phyloP scores from a whole-genome alignment of 2,113 vertebrate species.

The Pandion haliaetus region DNA sequence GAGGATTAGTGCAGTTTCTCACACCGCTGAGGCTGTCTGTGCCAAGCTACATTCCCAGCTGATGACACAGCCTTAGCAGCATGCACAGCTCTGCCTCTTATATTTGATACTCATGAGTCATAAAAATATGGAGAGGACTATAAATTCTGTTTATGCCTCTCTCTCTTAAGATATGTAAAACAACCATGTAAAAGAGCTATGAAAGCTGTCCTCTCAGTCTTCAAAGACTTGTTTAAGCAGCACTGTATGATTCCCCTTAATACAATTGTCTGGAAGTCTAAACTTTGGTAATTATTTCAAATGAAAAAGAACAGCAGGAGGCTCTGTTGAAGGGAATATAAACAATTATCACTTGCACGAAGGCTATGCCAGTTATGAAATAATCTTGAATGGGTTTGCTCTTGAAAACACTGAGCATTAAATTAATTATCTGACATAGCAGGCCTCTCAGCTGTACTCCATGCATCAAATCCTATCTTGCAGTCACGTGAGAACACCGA shows the following conservation, averaged over 20 bases:
- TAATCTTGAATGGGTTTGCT: constrained; percentile 16
- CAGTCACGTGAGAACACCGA: background rate
- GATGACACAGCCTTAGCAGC: constrained; percentile 35
- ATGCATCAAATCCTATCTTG: background rate
- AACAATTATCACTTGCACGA: constrained; percentile 65
- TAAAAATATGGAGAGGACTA: constrained; percentile 46
- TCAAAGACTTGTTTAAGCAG: constrained; percentile 54
- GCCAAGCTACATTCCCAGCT: constrained; percentile 58
- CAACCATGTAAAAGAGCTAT: constrained; percentile 6
- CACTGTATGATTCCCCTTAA: constrained; percentile 39
- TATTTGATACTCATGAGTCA: constrained; percentile 15
- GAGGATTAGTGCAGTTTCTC: constrained; percentile 4
- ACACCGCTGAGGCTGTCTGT: background rate
- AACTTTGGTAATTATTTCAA: constrained; percentile 63
- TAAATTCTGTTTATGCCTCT: constrained; percentile 53
- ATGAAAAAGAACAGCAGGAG: constrained; percentile 59
- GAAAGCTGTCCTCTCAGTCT: constrained; percentile 51
- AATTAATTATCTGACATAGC: background rate
- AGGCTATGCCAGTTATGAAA: constrained; percentile 27
- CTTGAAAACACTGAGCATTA: background rate
- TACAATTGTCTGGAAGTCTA: constrained; percentile 56
- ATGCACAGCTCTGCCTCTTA: constrained; percentile 33
- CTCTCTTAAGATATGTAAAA: constrained; percentile 47
- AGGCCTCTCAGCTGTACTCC: background rate
- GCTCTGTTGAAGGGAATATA: constrained; percentile 53